These are phyloP conservation scores for Nephrotoma appendiculata DNA, from an alignment of 2,888 invertebrate genomes.

Conservation along the genomic window DNA sequence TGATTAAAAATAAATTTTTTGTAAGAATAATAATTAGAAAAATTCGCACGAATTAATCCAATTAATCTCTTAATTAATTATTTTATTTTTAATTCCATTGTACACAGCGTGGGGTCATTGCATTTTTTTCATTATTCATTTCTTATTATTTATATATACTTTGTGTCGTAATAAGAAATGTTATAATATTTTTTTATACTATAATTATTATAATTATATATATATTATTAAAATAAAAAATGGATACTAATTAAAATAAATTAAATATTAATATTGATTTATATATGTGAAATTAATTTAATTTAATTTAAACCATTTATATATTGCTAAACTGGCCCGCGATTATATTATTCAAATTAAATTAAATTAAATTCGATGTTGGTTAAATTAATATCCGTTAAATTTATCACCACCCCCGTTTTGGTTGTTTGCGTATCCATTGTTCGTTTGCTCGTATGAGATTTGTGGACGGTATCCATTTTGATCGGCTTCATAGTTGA, in stretches of 20 bases:
- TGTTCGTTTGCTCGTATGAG: conserved; percentile 45
- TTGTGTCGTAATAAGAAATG: not conserved
- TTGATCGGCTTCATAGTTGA: conserved; percentile 53
- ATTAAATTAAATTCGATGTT: not conserved
- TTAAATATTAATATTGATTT: not conserved
- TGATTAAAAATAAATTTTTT: not conserved
- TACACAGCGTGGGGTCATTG: not conserved
- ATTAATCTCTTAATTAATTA: not conserved
- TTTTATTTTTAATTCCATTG: not conserved
- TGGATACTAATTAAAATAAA: not conserved
- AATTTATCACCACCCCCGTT: conserved; percentile 12
- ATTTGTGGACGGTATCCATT: conserved; percentile 52
- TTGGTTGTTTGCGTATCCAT: conserved; percentile 14
- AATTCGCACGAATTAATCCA: not conserved
- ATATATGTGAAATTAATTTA: not conserved
- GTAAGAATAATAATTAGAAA: not conserved
- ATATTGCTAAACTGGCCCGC: not conserved
- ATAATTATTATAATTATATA: not conserved
- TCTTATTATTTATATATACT: not conserved
- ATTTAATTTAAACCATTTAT: not conserved
- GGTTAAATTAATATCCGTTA: conserved; percentile 10
- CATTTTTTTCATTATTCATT: not conserved
- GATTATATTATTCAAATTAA: not conserved
- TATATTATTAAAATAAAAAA: not conserved
- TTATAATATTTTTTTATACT: not conserved